Base-by-base conservation (phyloP, 2,113 vertebrate species). In the Ciconia stormi region DNA sequence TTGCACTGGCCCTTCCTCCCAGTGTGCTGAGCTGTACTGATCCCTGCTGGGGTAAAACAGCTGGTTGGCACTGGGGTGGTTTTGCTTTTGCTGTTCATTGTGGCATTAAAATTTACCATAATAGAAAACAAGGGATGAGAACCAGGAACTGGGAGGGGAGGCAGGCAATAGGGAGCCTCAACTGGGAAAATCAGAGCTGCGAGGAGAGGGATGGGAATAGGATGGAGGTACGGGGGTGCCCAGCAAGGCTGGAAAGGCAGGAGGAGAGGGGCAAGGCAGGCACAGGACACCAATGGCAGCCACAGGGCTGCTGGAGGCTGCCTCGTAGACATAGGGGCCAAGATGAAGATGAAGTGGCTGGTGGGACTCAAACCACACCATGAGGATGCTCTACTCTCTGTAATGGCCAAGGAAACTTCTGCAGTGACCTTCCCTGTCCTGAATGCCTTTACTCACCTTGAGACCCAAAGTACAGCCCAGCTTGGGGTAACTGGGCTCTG, bases 21-120 rank as follows among this genome's bases (percentile, higher is more conserved):
- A 1, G 2, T 3, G 63, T 1, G 72, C 67, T 3, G 50, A 42
- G 70, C 0, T 8, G 17, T 25, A 13, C 50, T 23, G 20, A 10
- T 20, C 49, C 46, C n/a, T 6, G 18, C 23, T 0, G 2, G 13
- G 20, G 19, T 2, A 12, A 56, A 7, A 12, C 1, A 1, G 44
- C 36, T 32, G 38, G 2, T 53, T 0, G 7, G 63, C 55, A 5
- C 55, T 6, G 21, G 8, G 2, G 5, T 5, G 32, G 50, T 1
- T 22, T 23, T 36, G 36, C 18, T 44, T 42, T 21, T 25, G 77
- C 63, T 26, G 59, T 17, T 66, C 14, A 0, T 40, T 61, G 36
- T 14, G 49, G 21, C 8, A 7, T 25, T 58, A 46, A 29, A 56
- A 73, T 11, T 13, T 25, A 9, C 27, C 7, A 0, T 3, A 7